Evolutionary conservation across 2,113 vertebrate genomes (phyloP), one percentile per base, ranked within the genome.

Genomic region (Burhinus bistriatus): DNA sequence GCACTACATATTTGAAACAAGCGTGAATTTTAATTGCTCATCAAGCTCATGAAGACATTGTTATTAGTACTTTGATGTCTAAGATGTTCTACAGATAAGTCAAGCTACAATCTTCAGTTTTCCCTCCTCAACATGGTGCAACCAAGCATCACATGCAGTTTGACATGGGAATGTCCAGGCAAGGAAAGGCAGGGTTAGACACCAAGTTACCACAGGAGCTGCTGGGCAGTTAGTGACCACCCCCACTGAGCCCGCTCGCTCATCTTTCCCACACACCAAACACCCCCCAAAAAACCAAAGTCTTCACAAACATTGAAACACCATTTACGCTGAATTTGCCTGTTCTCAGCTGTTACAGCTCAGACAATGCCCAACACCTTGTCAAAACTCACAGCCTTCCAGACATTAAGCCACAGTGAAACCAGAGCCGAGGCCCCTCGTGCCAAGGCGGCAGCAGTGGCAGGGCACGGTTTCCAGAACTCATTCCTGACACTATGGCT

Each of bases 211-310:
- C 57, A 30, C 4, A 4, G 15, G 27, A 81, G 38, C 27, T 58
- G 47, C 21, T 40, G 76, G 36, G 22, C 40, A 69, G 2, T 1
- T 21, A 16, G 51, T 3, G 3, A 78, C 4, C 59, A 19, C 2
- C n/a, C 6, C 22, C 0, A 1, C 30, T 5, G 7, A 83, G 36
- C 38, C 42, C 2, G 0, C 30, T 27, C 3, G 0, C 32, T 29
- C 65, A 36, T 11, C 65, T 2, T 26, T 18, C 49, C 69, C 19
- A 15, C 9, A 15, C 9, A 17, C 6, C 7, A 69, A 87, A 72
- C 68, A 44, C 17, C 14, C 57, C 4, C 42, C 40, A 12, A 26
- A 71, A 59, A 51, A 0, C 1, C 51, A 34, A 44, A 38, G 8
- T 45, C n/a, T 42, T 59, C 38, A 5, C 15, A 68, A 64, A 16